A percentile compares a stretch with the other conserved stretches of the same genome.
Conservation (phyloP, 2,113 vertebrate species). For the Suricata suricatta region DNA sequence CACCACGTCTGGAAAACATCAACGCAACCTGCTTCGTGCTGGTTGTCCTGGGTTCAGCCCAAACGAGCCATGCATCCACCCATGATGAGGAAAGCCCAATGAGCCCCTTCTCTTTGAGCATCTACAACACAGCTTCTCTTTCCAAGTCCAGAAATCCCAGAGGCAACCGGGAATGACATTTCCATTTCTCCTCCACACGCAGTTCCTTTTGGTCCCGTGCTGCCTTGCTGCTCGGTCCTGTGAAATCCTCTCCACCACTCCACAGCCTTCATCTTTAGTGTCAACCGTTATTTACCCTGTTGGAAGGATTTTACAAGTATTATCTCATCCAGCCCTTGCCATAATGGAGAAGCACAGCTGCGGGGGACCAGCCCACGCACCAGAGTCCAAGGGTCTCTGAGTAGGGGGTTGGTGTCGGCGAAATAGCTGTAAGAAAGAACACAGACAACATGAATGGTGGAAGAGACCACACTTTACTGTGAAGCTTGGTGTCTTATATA, state of each 20-base stretch:
- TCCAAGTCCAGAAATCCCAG: constrained; percentile 35
- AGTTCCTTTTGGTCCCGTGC: not conserved
- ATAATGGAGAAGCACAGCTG: not conserved
- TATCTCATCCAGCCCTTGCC: not conserved
- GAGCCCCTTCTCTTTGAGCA: constrained; percentile 7
- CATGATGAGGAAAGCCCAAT: not conserved
- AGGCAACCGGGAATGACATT: not conserved
- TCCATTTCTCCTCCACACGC: not conserved
- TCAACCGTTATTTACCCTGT: not conserved
- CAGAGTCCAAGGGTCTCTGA: too few relatives aligned
- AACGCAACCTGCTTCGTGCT: not conserved
- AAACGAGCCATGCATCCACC: not conserved
- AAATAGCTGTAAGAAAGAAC: too few relatives aligned
- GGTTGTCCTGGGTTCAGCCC: not conserved
- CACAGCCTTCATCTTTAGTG: not conserved
- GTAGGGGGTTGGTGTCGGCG: too few relatives aligned
- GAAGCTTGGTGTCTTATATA: too few relatives aligned
- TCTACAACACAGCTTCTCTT: not conserved
- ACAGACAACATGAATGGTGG: too few relatives aligned
- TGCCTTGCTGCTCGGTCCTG: not conserved
- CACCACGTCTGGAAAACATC: not conserved
- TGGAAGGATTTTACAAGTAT: not conserved
- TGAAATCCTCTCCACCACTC: not conserved
- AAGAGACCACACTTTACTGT: too few relatives aligned
- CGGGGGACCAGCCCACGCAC: too few relatives aligned